Base-by-base conservation (phyloP, 2,797 vertebrate genomes). In the Buphagus erythrorhynchus region DNA sequence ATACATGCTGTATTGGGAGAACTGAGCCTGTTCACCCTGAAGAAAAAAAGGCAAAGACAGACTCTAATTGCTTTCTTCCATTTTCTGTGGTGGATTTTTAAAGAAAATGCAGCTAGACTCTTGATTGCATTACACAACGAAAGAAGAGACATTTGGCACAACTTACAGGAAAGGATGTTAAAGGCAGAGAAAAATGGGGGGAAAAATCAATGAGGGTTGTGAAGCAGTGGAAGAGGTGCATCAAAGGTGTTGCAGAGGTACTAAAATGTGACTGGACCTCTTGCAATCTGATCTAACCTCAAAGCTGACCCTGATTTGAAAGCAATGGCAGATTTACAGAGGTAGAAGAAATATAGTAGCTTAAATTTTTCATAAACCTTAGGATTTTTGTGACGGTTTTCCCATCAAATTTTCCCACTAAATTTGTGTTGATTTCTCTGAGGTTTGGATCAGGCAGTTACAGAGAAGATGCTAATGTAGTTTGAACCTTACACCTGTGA, bases 401-500 rank as follows among this genome's bases (percentile, higher is more conserved):
- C 8, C 2, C 3, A 38, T 62, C 31, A 66, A 51, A 31, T 73
- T 54, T 85, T 69, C 18, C 17, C 9, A 28, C 17, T 79, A 58
- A 83, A 88, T 86, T 67, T 62, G 11, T 68, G n/a, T 83, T 91
- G 33, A 61, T 91, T 89, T 94, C 58, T 77, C 6, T 86, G 78
- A 36, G 28, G 8, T 88, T 93, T 93, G 33, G 12, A 80, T 83
- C 20, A 75, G 38, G 26, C 51, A 88, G 49, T 43, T 78, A 62
- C 51, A 73, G 48, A 95, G 22, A 33, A 82, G 52, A 74, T 78
- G 43, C 29, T 96, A 58, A 76, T 51, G 58, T n/a, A 83, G 6
- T 75, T 67, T 83, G 57, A 85, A 94, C 59, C 35, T 96, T 67
- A 66, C 94, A 97, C 88, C 93, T 97, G 84, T 85, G 82, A 94